Base-by-base conservation (phyloP, 1,140 invertebrate genomes). In the Micrasema longulum region DNA sequence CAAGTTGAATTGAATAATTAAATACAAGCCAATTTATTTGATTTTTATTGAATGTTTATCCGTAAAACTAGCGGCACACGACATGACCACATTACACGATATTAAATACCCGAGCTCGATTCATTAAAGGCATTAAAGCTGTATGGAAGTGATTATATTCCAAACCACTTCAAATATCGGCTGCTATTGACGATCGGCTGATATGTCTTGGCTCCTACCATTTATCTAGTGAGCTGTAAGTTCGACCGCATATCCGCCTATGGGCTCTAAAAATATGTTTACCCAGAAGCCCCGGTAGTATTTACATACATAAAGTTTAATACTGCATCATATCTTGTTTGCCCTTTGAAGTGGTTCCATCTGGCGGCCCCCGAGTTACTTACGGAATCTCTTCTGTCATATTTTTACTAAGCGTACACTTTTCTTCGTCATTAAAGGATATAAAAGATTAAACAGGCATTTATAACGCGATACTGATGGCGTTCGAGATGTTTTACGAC, bases 261-360 rank as follows among this genome's bases (percentile, higher is more conserved):
- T 57, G 7, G 53, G 53, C 31, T 57, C 52, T n/a, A n/a, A n/a
- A n/a, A n/a, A 16, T 9, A 35, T 57, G 53, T 57, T 57, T 57
- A 57, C 31, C 53, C 53, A 57, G 53, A 57, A 57, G 53, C n/a
- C 26, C n/a, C 10, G 26, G 53, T 7, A 5, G 31, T 57, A 57
- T 57, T 57, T 57, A 57, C 53, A 57, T 35, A 9, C 53, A 36
- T 55, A 16, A n/a, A 55, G 23, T 18, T 26, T 9, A 1, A 14
- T 23, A 23, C 20, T 6, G 53, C 14, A 14, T 35, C 53, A 14
- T 52, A 52, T 35, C 52, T 55, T 31, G 48, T 48, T 60, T 43
- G 62, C 68, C 62, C 72, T 74, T 74, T 74, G 72, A 74, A 70
- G 72, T 66, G 72, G 66, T 55, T 18, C 41, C 72, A 74, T 74